A percentile compares a stretch with the other conserved stretches of the same genome.
Conservation (phyloP, 2,113 vertebrate genomes). For the Ailuropoda melanoleuca region DNA sequence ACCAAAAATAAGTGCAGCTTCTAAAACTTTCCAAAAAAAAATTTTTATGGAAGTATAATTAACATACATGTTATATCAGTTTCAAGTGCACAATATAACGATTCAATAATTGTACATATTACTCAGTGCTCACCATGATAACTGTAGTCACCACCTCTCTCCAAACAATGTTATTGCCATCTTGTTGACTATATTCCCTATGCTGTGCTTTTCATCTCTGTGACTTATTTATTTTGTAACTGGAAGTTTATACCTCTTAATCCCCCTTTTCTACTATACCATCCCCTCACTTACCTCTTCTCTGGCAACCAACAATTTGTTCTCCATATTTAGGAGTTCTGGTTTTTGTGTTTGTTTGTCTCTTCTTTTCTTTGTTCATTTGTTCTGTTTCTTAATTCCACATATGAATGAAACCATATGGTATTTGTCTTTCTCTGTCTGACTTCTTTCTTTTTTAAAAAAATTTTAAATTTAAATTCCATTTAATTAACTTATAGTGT, state of each 20-base stretch:
- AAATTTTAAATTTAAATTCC: neutral
- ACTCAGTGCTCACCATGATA: neutral
- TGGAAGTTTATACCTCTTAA: neutral
- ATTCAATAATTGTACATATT: neutral
- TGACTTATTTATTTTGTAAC: neutral
- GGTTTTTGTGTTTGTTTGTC: neutral
- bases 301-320: neutral
- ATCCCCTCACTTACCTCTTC: neutral
- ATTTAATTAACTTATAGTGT: neutral
- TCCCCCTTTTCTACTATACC: neutral
- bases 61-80: neutral
- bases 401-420: neutral
- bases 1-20: neutral
- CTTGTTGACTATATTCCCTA: neutral
- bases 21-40: neutral
- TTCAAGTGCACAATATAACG: neutral
- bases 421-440: neutral
- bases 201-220: neutral
- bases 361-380: neutral
- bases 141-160: neutral
- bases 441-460: neutral
- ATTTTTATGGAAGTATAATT: neutral
- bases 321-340: neutral
- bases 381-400: neutral
- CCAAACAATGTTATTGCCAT: neutral